Percentiles rank a stretch among this genome's conserved stretches.
These are phyloP conservation scores for Actinemys pallida DNA, from an alignment of 2,113 vertebrate species.

Conservation along the genomic window DNA sequence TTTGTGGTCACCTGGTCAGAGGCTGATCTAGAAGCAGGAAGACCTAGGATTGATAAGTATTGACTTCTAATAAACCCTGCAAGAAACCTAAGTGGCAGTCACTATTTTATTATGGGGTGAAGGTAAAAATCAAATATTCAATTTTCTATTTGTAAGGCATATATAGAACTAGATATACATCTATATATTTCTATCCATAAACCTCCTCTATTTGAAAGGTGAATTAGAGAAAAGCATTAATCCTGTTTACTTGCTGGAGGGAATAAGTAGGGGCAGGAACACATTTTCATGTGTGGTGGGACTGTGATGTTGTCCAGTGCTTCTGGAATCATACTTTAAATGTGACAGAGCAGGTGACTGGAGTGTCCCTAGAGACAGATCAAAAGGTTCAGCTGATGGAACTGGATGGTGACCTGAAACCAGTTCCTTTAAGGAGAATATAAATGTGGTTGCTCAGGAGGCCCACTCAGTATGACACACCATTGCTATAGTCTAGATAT, in stretches of 20 bases:
- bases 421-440: not conserved
- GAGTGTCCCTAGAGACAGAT: not conserved
- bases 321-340: not conserved
- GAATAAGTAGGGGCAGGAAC: too few species aligned
- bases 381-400: not conserved
- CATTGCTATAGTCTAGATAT: not conserved
- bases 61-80: not conserved
- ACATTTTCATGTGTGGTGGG: rapidly evolving
- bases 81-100: not conserved
- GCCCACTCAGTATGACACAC: not conserved
- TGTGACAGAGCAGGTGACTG: rapidly evolving
- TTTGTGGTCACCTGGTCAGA: not conserved
- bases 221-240: not conserved
- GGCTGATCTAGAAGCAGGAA: not conserved
- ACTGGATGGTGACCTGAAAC: not conserved
- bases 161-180: not conserved
- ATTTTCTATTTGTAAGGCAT: not conserved
- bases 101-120: not conserved
- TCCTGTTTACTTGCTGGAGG: not conserved
- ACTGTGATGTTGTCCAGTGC: not conserved
- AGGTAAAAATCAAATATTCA: not conserved
- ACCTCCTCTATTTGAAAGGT: not conserved
- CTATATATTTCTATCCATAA: not conserved
- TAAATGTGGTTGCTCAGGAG: not conserved
- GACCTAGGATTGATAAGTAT: not conserved